phyloP scores from a whole-genome alignment of 2,797 vertebrate species.

The Scarus forsteni region DNA sequence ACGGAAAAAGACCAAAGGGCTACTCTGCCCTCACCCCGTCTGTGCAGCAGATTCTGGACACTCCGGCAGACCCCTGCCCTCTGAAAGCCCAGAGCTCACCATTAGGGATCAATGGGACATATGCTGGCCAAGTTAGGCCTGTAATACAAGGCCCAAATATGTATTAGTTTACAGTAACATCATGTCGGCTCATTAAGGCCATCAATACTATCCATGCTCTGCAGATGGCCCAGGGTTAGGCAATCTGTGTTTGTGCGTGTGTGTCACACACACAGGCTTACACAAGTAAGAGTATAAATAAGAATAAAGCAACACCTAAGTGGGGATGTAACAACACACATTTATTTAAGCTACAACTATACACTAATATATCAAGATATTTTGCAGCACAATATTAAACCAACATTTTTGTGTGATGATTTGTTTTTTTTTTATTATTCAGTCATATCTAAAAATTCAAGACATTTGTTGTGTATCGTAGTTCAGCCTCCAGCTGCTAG shows the following conservation, averaged over 20 bases:
- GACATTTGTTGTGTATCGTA: no score
- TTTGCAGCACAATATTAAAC: no score
- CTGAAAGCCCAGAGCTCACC: conserved; percentile 82
- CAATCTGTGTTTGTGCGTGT: conserved; percentile 28
- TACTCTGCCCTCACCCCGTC: conserved; percentile 86
- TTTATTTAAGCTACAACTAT: no score
- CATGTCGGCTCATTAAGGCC: conserved; percentile 85
- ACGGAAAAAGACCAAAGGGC: conserved; percentile 91
- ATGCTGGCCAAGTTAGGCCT: conserved; percentile 85
- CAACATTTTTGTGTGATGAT: no score
- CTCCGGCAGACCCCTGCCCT: conserved; percentile 67
- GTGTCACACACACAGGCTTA: background rate
- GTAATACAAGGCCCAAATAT: conserved; percentile 88
- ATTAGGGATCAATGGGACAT: conserved; percentile 92
- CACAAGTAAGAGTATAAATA: background rate
- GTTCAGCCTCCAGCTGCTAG: no score
- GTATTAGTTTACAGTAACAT: conserved; percentile 89
- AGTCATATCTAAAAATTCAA: no score
- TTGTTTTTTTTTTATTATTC: no score
- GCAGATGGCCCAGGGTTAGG: conserved; percentile 79
- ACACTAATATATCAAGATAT: no score
- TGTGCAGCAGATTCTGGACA: conserved; percentile 85
- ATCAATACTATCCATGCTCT: conserved; percentile 77
- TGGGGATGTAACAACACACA: no score
- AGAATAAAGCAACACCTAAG: no score